phyloP scores from a whole-genome alignment of 2,888 invertebrate genomes.

The Autographa pulchrina region DNA sequence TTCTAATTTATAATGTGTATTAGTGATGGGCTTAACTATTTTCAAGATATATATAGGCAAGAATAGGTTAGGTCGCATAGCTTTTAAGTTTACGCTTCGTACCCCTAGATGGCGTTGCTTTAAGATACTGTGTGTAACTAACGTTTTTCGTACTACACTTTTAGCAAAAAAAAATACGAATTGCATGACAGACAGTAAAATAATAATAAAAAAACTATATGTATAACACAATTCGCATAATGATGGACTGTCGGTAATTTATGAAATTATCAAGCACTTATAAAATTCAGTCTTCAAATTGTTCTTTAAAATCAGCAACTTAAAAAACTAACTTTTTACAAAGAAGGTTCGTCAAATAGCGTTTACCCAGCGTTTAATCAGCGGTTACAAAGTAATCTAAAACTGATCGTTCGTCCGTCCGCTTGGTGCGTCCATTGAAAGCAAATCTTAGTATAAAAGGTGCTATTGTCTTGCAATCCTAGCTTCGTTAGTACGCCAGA shows the following conservation, averaged over 20 bases:
- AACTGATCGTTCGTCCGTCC: constrained; percentile 63
- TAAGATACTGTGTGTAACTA: too few species aligned
- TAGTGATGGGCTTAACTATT: background rate
- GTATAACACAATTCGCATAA: background rate
- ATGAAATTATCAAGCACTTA: background rate
- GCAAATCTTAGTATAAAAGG: constrained; percentile 64
- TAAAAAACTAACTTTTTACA: constrained; percentile 30
- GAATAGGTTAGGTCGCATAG: background rate
- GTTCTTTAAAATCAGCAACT: constrained; percentile 2
- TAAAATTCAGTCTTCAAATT: background rate
- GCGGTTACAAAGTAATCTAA: constrained; percentile 69
- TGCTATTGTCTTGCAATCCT: constrained; percentile 59
- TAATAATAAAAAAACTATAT: too few species aligned
- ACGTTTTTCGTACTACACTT: too few species aligned
- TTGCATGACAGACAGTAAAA: too few species aligned
- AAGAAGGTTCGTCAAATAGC: constrained; percentile 39
- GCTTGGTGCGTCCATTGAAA: constrained; percentile 58
- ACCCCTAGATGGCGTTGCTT: background rate
- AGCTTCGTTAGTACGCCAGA: constrained; percentile 36
- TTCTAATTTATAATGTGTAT: background rate
- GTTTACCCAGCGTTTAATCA: constrained; percentile 62
- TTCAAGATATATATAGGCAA: background rate
- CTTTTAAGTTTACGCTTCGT: background rate
- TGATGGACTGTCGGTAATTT: background rate
- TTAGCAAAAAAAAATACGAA: too few species aligned